Evolutionary conservation across 30 jellyfish, hydroid and myxozoan species (phyloP).

Genomic region (Cassiopea xamachana): DNA sequence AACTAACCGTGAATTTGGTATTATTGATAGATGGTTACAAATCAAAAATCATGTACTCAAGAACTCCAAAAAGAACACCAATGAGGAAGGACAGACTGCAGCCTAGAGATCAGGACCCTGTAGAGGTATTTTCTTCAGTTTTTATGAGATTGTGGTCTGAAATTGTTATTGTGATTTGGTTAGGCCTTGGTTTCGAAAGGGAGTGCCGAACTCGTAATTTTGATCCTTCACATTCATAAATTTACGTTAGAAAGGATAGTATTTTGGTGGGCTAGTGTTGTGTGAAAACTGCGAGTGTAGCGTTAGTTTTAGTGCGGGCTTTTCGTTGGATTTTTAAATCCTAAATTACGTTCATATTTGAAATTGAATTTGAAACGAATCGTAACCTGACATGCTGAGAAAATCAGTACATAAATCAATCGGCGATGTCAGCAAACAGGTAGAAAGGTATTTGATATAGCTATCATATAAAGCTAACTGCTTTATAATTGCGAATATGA

Average conservation of each 20-base stretch:
- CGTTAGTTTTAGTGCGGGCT: background rate
- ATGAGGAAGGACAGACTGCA: slow-evolving; percentile 56
- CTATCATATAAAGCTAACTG: too few species aligned
- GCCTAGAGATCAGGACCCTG: slow-evolving; percentile 79
- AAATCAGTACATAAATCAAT: too few species aligned
- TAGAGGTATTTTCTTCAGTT: slow-evolving; percentile 50
- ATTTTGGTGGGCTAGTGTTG: background rate
- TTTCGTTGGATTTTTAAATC: background rate
- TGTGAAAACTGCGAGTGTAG: background rate
- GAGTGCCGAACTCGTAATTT: background rate
- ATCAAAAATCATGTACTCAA: slow-evolving; percentile 30
- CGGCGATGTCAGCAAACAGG: too few species aligned
- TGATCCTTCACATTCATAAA: background rate
- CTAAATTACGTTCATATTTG: too few species aligned
- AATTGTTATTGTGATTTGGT: background rate
- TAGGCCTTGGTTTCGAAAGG: background rate
- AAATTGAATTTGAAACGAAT: too few species aligned
- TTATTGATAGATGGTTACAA: slow-evolving; percentile 23
- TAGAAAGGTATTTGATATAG: too few species aligned
- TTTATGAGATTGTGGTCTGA: background rate
- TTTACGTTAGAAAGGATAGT: background rate
- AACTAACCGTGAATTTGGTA: background rate
- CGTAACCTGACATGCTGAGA: too few species aligned
- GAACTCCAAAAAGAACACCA: slow-evolving; percentile 75
- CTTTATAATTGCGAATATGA: too few species aligned